A percentile compares a stretch with the other conserved stretches of the same genome.
phyloP scores from a whole-genome alignment of 2,113 vertebrate genomes.

The Maccullochella peelii region DNA sequence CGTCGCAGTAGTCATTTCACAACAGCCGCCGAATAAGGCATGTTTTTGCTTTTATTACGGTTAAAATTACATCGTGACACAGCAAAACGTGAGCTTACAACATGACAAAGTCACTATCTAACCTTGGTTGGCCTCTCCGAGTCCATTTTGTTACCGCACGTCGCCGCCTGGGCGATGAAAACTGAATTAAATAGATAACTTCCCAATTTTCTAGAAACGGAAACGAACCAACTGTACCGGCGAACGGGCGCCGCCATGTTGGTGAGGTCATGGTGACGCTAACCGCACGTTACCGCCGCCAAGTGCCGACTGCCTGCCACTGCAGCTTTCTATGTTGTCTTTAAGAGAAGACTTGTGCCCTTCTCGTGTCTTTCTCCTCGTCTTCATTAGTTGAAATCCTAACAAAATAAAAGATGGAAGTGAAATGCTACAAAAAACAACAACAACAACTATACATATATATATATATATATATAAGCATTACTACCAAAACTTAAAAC shows the following conservation, averaged over 20 bases:
- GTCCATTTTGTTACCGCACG: constrained; percentile 56
- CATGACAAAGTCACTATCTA: not conserved
- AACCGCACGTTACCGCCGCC: constrained; percentile 29
- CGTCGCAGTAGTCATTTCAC: no score
- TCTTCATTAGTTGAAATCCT: not conserved
- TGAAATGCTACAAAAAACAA: no score
- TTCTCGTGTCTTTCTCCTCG: not conserved
- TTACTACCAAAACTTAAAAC: not conserved
- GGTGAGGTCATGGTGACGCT: constrained; percentile 49
- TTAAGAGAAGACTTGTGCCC: accelerated
- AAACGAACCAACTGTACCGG: constrained; percentile 23
- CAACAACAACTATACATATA: no score
- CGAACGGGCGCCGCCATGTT: constrained; percentile 67
- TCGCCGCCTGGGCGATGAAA: constrained; percentile 13
- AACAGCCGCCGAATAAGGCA: not conserved
- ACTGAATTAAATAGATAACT: constrained; percentile 47
- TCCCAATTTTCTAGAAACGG: constrained; percentile 65
- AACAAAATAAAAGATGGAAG: not conserved
- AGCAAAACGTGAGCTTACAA: accelerated
- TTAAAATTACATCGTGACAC: not conserved
- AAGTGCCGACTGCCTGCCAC: constrained; percentile 4
- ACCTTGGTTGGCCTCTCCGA: constrained; percentile 68
- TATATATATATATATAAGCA: no score
- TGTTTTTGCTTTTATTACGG: not conserved
- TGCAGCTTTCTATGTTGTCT: not conserved